phyloP scores from a whole-genome alignment of 2,113 vertebrate genomes.

The Eudyptes chrysolophus region DNA sequence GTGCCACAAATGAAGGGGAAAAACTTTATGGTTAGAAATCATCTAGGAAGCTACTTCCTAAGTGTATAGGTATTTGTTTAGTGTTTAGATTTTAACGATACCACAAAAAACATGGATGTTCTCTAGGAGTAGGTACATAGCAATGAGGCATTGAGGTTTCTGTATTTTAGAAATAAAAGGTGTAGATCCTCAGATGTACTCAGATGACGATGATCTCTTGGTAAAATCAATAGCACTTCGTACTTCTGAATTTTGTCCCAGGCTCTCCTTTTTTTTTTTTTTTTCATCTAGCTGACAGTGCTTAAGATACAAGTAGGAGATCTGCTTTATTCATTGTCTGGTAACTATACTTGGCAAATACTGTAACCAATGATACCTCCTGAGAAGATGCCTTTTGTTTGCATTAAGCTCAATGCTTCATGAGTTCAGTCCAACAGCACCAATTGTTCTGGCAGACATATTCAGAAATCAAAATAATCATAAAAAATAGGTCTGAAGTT shows the following conservation, averaged over 20 bases:
- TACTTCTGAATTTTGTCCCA: background rate
- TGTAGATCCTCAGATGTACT: background rate
- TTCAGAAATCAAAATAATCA: background rate
- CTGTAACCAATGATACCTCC: background rate
- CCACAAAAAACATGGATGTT: background rate
- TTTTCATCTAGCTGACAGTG: background rate
- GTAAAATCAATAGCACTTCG: background rate
- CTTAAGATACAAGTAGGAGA: background rate
- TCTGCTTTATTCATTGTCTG: background rate
- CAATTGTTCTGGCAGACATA: background rate
- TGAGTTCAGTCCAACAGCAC: background rate
- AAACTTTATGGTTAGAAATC: background rate
- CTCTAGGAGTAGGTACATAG: background rate
- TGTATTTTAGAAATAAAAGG: background rate
- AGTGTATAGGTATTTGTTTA: background rate
- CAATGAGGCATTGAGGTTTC: background rate
- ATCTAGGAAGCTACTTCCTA: background rate
- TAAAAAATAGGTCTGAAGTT: background rate
- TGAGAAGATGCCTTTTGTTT: background rate
- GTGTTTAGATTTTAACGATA: background rate
- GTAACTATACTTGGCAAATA: background rate
- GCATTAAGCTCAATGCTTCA: background rate
- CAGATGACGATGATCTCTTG: background rate
- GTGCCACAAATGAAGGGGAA: background rate
- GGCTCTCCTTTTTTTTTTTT: background rate